Conservation (phyloP, 2,113 vertebrate genomes). For the Gallinago undulata region DNA sequence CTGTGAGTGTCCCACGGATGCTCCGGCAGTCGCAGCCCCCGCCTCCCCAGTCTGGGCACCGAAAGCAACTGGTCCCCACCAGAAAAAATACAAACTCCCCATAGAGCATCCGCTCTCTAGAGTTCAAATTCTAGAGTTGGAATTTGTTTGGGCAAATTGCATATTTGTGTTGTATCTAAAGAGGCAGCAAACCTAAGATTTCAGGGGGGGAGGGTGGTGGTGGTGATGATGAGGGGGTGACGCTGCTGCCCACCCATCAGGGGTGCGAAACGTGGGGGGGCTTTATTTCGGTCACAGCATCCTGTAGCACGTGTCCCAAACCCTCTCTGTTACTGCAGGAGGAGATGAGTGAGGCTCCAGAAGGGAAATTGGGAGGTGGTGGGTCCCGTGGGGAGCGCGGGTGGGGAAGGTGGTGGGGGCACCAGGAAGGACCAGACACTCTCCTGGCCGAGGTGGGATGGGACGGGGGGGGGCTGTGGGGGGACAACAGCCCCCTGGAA, state of each 20-base stretch:
- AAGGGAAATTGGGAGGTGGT: rapidly evolving
- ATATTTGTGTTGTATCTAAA: background rate
- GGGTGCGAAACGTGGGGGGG: background rate
- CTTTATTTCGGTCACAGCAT: background rate
- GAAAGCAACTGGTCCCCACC: background rate
- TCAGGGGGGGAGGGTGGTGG: too few relatives aligned
- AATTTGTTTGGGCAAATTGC: background rate
- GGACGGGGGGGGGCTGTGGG: background rate
- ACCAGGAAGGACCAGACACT: rapidly evolving
- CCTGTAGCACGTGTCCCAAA: rapidly evolving
- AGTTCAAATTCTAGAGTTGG: too few relatives aligned
- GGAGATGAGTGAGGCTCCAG: background rate
- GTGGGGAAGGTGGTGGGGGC: rapidly evolving
- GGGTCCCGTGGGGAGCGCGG: background rate
- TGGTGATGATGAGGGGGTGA: too few relatives aligned
- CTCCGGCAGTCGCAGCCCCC: background rate
- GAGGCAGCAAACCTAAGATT: background rate
- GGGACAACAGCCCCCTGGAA: background rate
- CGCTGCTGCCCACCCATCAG: background rate
- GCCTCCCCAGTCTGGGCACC: rapidly evolving
- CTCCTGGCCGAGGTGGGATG: background rate
- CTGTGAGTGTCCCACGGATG: rapidly evolving
- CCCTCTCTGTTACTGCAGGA: background rate
- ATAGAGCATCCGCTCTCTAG: too few relatives aligned
- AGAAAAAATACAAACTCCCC: background rate